Evolutionary conservation across 2,888 invertebrate species (phyloP).

Genomic region (Heliconius erato): DNA sequence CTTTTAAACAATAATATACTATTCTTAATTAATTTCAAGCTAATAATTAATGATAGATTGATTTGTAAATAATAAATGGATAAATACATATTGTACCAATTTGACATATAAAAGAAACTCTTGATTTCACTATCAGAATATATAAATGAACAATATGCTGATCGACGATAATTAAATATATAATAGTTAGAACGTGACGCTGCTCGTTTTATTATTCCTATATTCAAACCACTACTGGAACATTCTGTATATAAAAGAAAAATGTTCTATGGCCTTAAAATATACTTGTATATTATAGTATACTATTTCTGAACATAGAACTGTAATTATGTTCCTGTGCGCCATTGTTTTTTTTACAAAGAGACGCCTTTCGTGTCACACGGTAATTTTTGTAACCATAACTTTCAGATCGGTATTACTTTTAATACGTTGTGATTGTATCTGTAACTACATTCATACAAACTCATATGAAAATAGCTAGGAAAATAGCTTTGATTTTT

Average conservation of each 20-base stretch:
- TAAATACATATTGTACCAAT: too few species aligned
- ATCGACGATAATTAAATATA: too few species aligned
- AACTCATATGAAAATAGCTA: neutral
- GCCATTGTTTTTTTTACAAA: conserved; percentile 22
- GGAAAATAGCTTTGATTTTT: neutral
- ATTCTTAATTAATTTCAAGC: too few species aligned
- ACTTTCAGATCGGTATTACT: conserved; percentile 22
- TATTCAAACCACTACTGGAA: too few species aligned
- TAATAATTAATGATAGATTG: too few species aligned
- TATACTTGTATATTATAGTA: neutral
- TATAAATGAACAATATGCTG: too few species aligned
- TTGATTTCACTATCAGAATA: too few species aligned
- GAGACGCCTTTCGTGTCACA: conserved; percentile 23
- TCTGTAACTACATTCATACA: conserved; percentile 15
- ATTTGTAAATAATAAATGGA: too few species aligned
- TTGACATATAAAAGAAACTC: too few species aligned
- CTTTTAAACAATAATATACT: too few species aligned
- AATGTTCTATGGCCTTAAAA: neutral
- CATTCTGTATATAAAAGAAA: neutral
- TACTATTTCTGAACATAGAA: neutral
- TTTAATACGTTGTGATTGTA: conserved; percentile 21
- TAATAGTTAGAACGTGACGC: too few species aligned
- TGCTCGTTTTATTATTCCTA: too few species aligned
- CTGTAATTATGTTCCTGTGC: neutral
- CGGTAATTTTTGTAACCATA: conserved; percentile 28